These are phyloP conservation scores for Caenorhabditis briggsae DNA, from an alignment of 1,140 invertebrate species.

Conservation along the genomic window DNA sequence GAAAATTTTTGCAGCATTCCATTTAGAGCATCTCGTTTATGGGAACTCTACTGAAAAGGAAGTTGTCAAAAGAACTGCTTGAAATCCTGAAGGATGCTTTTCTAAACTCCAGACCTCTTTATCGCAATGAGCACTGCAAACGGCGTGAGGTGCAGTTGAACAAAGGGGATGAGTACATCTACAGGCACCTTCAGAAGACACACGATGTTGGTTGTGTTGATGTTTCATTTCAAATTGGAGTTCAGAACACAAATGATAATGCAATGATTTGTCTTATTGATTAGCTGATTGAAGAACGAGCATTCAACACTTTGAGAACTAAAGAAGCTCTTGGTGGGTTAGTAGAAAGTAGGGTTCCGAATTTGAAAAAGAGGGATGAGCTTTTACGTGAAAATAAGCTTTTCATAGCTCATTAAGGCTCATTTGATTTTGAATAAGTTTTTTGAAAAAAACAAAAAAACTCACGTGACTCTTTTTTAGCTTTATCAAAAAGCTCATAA, in stretches of 20 bases:
- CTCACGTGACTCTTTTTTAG: no score
- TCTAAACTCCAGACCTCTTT: slow-evolving; percentile 54
- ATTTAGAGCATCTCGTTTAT: slow-evolving; percentile 88
- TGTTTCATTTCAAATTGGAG: slow-evolving; percentile 89
- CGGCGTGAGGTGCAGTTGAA: slow-evolving; percentile 61
- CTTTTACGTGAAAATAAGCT: no score
- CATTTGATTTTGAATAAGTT: no score
- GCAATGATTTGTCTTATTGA: slow-evolving; percentile 88
- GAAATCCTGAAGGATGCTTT: slow-evolving; percentile 61
- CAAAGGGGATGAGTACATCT: slow-evolving; percentile 67
- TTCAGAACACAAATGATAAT: slow-evolving; percentile 86
- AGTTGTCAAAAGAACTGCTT: slow-evolving; percentile 64
- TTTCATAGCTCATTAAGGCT: no score
- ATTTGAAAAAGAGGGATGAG: no score
- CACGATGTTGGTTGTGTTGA: slow-evolving; percentile 90
- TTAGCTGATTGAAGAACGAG: slow-evolving; percentile 91
- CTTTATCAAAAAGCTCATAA: no score
- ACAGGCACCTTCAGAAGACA: slow-evolving; percentile 82
- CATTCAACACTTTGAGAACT: slow-evolving; percentile 89
- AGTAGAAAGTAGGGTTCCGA: no score
- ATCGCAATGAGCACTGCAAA: slow-evolving; percentile 55
- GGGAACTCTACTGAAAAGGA: slow-evolving; percentile 85
- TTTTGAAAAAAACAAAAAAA: no score
- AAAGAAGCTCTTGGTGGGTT: slow-evolving; percentile 86
- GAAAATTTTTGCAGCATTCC: slow-evolving; percentile 85